These are phyloP conservation scores for Syngnathus rostellatus DNA, from an alignment of 2,797 vertebrate species.

Conservation along the genomic window DNA sequence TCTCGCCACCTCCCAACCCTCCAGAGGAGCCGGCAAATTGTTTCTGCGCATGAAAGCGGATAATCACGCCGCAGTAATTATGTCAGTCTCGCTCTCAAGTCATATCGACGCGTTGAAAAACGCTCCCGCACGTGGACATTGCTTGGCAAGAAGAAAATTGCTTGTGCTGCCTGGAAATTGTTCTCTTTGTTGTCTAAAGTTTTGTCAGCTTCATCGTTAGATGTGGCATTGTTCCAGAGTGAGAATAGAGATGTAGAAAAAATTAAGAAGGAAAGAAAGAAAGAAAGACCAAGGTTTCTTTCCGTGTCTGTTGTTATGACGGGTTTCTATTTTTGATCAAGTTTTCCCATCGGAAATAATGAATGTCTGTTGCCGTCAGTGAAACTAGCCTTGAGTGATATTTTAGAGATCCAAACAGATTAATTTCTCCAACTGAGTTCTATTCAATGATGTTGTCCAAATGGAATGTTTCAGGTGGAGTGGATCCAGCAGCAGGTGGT, in stretches of 20 bases:
- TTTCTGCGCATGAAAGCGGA: conserved; percentile 59
- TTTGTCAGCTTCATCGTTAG: background rate
- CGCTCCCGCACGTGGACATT: conserved; percentile 10
- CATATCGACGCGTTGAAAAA: conserved; percentile 41
- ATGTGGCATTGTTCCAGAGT: background rate
- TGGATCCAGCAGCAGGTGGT: conserved; percentile 98
- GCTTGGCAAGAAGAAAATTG: conserved; percentile 1
- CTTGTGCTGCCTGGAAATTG: conserved; percentile 4
- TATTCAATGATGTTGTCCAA: conserved; percentile 7
- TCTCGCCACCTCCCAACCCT: conserved; percentile 51
- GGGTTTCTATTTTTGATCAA: background rate
- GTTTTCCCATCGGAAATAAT: background rate
- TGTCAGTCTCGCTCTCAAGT: conserved; percentile 32
- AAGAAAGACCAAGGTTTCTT: background rate
- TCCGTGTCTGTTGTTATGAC: background rate
- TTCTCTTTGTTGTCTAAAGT: background rate
- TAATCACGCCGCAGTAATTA: conserved; percentile 59
- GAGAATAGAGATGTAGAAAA: background rate
- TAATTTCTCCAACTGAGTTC: background rate
- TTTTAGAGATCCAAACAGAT: background rate
- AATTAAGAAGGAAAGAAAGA: background rate
- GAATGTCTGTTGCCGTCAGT: background rate
- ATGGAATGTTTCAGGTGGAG: conserved; percentile 77
- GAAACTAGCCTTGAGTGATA: background rate
- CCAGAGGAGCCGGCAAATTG: conserved; percentile 48